Evolutionary conservation across 2,888 invertebrate genomes (phyloP).

Genomic region (Pinctada fucata): DNA sequence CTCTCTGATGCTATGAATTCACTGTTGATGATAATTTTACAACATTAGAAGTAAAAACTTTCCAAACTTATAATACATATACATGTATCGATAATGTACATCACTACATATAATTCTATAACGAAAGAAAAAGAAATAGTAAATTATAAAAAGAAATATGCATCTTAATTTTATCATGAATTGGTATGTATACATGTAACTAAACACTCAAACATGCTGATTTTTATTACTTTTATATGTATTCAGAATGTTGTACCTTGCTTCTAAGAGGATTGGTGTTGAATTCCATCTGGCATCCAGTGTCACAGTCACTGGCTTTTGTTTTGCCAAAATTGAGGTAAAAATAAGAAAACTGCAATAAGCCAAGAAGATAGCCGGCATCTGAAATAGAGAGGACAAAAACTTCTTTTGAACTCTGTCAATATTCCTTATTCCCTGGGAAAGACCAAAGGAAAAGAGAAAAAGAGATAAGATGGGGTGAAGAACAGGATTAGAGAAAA

Average conservation of each 20-base stretch:
- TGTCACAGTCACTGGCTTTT: conserved; percentile 77
- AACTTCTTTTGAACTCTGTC: not conserved
- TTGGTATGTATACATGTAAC: too few species aligned
- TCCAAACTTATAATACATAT: too few species aligned
- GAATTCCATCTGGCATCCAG: conserved; percentile 96
- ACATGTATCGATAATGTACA: too few species aligned
- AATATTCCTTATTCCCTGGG: not conserved
- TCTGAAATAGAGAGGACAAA: conserved; percentile 6
- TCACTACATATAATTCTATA: too few species aligned
- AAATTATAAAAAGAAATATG: too few species aligned
- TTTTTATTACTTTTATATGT: too few species aligned
- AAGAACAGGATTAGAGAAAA: not conserved
- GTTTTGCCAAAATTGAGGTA: conserved; percentile 50
- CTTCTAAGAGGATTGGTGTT: conserved; percentile 93
- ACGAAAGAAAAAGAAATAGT: too few species aligned
- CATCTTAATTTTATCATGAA: too few species aligned
- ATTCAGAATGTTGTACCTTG: conserved; percentile 82
- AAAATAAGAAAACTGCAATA: conserved; percentile 12
- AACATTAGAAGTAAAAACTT: conserved; percentile 24
- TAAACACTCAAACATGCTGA: too few species aligned
- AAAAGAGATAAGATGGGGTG: not conserved
- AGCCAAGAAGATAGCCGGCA: conserved; percentile 9
- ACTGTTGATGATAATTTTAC: conserved; percentile 66
- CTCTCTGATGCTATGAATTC: conserved; percentile 79
- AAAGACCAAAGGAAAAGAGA: not conserved